Evolutionary conservation across 2,888 invertebrate genomes (phyloP).

Genomic region (Cryptus viduatorius): DNA sequence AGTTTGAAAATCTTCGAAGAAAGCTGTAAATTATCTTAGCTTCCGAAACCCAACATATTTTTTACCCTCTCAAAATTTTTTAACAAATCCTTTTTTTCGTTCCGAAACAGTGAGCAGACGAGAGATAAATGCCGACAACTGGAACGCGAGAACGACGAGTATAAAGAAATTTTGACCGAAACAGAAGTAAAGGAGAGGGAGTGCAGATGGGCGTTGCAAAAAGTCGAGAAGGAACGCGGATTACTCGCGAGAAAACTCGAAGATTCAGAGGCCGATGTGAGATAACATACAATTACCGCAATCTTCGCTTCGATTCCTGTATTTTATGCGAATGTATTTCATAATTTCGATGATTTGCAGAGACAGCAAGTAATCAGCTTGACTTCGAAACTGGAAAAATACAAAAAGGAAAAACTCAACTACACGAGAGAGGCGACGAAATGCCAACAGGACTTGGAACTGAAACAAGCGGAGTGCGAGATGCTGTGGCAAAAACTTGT

Average conservation of each 20-base stretch:
- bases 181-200: slow-evolving; percentile 66
- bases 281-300: slow-evolving; percentile 24
- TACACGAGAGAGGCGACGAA: slow-evolving; percentile 56
- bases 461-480: slow-evolving; percentile 70
- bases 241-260: slow-evolving; percentile 67
- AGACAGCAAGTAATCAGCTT: slow-evolving; percentile 65
- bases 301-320: not conserved
- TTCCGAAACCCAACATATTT: too few species aligned
- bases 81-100: slow-evolving; percentile 11
- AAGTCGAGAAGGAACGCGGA: slow-evolving; percentile 69
- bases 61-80: too few species aligned
- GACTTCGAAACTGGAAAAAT: slow-evolving; percentile 65
- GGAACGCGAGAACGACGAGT: slow-evolving; percentile 74
- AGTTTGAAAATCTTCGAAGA: slow-evolving; percentile 64
- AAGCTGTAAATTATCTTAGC: slow-evolving; percentile 58
- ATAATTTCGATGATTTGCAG: slow-evolving; percentile 50
- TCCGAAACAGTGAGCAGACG: slow-evolving; percentile 67
- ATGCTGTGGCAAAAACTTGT: slow-evolving; percentile 65
- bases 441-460: slow-evolving; percentile 63
- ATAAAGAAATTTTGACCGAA: slow-evolving; percentile 68
- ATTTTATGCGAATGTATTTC: not conserved
- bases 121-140: slow-evolving; percentile 69
- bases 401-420: slow-evolving; percentile 69
- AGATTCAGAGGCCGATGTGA: slow-evolving; percentile 70
- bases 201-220: slow-evolving; percentile 67